Evolutionary conservation across 1,140 invertebrate species (phyloP).

Genomic region (Gonioctena quinquepunctata): DNA sequence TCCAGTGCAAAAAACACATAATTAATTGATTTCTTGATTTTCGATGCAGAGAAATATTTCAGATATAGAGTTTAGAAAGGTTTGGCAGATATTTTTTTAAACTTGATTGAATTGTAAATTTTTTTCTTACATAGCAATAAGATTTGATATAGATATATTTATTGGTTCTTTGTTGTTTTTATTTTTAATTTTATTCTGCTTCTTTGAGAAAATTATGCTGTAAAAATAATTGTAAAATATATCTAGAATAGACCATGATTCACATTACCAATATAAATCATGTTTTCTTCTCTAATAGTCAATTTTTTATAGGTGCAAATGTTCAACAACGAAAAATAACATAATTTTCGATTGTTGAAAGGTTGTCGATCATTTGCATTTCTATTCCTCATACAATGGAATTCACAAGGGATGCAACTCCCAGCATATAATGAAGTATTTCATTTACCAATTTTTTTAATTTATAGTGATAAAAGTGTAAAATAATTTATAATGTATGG

Average conservation of each 20-base stretch:
- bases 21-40: too few species aligned
- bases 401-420: not conserved
- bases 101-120: too few species aligned
- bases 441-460: conserved; percentile 18
- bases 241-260: conserved; percentile 14
- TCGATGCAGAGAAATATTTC: too few species aligned
- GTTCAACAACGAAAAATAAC: not conserved
- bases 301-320: conserved; percentile 7
- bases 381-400: not conserved
- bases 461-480: conserved; percentile 34
- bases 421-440: not conserved
- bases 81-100: too few species aligned
- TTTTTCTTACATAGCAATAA: conserved; percentile 26
- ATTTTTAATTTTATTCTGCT: not conserved
- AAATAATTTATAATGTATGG: conserved; percentile 51
- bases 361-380: not conserved
- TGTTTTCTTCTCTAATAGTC: conserved; percentile 25
- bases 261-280: conserved; percentile 28
- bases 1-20: too few species aligned
- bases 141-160: conserved; percentile 9
- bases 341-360: not conserved
- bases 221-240: conserved; percentile 32
- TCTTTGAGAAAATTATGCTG: conserved; percentile 1
- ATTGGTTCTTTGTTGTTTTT: conserved; percentile 4
- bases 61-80: too few species aligned